Conservation (phyloP, 2,113 vertebrate genomes). For the Pterophyllum scalare region DNA sequence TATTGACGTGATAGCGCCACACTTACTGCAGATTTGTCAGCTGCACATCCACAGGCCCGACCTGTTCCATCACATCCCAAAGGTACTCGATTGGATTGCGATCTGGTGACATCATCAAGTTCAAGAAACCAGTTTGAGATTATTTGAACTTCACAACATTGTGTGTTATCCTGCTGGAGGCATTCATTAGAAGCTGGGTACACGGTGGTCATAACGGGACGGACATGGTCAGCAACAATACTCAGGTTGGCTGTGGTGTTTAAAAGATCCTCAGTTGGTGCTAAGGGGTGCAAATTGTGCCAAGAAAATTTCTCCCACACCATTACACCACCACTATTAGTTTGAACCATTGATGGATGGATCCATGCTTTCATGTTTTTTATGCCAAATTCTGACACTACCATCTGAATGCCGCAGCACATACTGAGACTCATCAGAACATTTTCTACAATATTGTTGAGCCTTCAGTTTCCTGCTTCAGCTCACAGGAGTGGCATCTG, state of each 20-base stretch:
- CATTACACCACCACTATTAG: not conserved
- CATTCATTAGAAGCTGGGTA: too few species aligned
- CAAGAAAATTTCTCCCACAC: not conserved
- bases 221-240: not conserved
- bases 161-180: not conserved
- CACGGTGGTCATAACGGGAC: not conserved
- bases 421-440: too few species aligned
- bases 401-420: too few species aligned
- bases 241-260: not conserved
- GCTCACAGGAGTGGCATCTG: too few species aligned
- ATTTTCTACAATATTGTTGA: too few species aligned
- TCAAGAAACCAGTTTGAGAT: not conserved
- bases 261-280: not conserved
- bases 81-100: not conserved
- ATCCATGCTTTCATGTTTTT: too few species aligned
- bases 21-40: not conserved
- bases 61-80: not conserved
- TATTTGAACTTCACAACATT: not conserved
- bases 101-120: not conserved
- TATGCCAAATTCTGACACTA: too few species aligned
- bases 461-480: too few species aligned
- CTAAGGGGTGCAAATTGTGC: too few species aligned
- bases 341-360: not conserved
- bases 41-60: not conserved
- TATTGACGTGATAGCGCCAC: not conserved